Conservation (phyloP, 2,113 vertebrate genomes). For the Microtus pennsylvanicus region DNA sequence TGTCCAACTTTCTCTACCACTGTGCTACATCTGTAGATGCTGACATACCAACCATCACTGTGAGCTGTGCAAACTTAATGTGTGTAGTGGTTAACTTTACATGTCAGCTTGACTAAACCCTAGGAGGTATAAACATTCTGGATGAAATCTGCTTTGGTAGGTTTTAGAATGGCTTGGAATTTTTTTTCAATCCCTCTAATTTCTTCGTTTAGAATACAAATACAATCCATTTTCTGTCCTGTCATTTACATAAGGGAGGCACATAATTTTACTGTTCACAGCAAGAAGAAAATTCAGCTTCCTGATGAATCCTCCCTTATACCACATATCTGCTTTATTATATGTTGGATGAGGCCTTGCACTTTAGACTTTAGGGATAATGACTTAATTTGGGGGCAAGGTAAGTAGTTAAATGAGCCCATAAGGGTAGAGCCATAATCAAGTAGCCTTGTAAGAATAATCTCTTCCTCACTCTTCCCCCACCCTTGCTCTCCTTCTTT, state of each 20-base stretch:
- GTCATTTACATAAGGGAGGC: not conserved
- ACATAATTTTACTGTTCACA: not conserved
- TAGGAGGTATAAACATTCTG: not conserved
- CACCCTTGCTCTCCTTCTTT: not conserved
- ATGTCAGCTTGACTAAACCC: not conserved
- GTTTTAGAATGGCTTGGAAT: not conserved
- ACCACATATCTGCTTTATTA: not conserved
- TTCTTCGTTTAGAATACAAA: not conserved
- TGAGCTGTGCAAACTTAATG: not conserved
- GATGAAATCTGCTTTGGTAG: not conserved
- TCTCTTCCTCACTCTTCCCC: not conserved
- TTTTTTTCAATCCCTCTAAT: not conserved
- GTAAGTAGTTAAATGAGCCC: not conserved
- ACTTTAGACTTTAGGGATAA: not conserved
- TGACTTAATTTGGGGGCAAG: not conserved
- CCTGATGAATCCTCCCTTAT: not conserved
- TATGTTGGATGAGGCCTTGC: not conserved
- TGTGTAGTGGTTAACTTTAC: not conserved
- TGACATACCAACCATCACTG: not conserved
- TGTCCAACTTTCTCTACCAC: not conserved
- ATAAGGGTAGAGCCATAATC: not conserved
- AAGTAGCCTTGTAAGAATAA: not conserved
- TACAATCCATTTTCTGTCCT: not conserved
- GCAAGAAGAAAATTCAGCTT: not conserved
- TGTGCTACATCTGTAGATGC: not conserved